Evolutionary conservation across 2,113 vertebrate species (phyloP).

Genomic region (Coryphaenoides rupestris): DNA sequence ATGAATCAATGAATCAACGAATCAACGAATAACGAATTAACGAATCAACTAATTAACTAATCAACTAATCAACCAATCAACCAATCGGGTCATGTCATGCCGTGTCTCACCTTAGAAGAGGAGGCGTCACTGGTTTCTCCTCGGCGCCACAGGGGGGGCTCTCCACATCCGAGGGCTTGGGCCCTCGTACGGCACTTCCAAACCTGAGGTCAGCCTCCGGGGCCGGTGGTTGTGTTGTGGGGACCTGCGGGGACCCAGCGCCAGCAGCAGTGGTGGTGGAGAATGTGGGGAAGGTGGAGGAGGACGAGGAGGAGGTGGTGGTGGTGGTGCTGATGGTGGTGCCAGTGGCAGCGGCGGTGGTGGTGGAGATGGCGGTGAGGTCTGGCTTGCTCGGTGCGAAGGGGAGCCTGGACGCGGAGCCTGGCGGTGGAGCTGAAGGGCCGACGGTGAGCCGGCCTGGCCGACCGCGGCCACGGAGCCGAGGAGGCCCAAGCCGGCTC

Average conservation of each 20-base stretch:
- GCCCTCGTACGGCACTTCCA: conserved; percentile 38
- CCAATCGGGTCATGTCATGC: not conserved
- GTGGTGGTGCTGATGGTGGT: conserved; percentile 16
- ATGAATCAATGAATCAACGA: too few species aligned
- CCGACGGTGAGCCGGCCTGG: conserved; percentile 35
- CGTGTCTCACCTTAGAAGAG: conserved; percentile 50
- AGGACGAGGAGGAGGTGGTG: not conserved
- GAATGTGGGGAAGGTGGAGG: not conserved
- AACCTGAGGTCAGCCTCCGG: conserved; percentile 34
- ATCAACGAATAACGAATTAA: too few species aligned
- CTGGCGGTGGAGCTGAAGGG: conserved; percentile 39
- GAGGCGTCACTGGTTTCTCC: conserved; percentile 62
- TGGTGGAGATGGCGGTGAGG: conserved; percentile 18
- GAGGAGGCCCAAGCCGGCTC: conserved; percentile 14
- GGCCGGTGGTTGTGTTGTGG: conserved; percentile 20
- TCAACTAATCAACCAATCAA: too few species aligned
- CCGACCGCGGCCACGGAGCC: conserved; percentile 23
- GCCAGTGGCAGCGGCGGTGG: conserved; percentile 12
- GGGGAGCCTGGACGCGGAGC: conserved; percentile 36
- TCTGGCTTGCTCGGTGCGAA: conserved; percentile 33
- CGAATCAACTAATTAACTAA: too few species aligned
- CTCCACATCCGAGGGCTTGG: conserved; percentile 31
- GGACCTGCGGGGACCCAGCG: conserved; percentile 26
- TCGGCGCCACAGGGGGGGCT: conserved; percentile 33
- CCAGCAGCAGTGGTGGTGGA: not conserved